Conservation (phyloP, 2,888 invertebrate species). For the Ophion ventricosus region DNA sequence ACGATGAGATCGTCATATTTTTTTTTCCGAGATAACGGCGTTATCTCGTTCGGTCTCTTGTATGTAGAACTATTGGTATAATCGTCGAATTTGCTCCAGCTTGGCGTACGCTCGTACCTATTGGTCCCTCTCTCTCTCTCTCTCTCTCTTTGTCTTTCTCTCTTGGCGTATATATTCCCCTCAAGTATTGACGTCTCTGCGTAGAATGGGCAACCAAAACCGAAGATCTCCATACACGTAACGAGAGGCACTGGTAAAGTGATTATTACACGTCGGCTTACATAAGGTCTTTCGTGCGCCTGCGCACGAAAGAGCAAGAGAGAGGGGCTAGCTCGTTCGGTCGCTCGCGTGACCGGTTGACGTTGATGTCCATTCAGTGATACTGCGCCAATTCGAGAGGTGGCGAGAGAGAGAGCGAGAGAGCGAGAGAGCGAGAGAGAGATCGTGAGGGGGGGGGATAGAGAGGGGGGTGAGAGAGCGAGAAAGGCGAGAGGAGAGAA, state of each 20-base stretch:
- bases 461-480: no score
- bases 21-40: no score
- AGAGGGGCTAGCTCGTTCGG: slow-evolving; percentile 5
- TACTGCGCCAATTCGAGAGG: slow-evolving; percentile 15
- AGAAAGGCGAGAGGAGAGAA: neutral
- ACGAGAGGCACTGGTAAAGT: slow-evolving; percentile 69
- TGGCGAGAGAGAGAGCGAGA: neutral
- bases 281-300: slow-evolving; percentile 65
- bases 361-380: slow-evolving; percentile 59
- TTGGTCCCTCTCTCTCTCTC: neutral
- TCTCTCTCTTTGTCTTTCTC: neutral
- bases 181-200: neutral
- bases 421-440: neutral
- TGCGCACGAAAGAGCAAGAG: neutral
- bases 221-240: slow-evolving; percentile 22
- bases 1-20: no score
- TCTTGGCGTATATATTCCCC: neutral
- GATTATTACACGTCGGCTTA: slow-evolving; percentile 71
- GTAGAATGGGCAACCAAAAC: neutral
- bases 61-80: neutral
- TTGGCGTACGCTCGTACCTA: neutral
- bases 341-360: slow-evolving; percentile 49
- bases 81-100: neutral
- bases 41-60: neutral
- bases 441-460: no score